phyloP scores from a whole-genome alignment of 2,113 vertebrate species.

The Xyrauchen texanus region DNA sequence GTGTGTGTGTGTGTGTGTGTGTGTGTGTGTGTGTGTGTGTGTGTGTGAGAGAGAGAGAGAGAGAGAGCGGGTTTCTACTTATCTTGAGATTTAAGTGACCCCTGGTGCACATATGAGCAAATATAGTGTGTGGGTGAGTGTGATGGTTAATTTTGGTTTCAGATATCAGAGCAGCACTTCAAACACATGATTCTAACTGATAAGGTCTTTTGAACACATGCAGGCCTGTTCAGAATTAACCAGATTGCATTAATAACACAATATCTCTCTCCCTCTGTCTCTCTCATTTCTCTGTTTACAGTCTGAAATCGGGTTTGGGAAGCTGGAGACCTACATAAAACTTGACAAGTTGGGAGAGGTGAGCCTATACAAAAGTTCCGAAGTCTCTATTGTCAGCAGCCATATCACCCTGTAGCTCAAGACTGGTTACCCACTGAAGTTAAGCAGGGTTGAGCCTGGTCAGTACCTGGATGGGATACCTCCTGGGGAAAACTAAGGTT shows the following conservation, averaged over 20 bases:
- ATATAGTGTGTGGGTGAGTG: background rate
- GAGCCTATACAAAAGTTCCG: background rate
- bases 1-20: background rate
- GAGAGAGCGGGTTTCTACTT: background rate
- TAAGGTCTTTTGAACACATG: conserved; percentile 36
- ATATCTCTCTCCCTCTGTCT: background rate
- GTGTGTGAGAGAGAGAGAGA: conserved; percentile 3
- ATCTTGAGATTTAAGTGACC: conserved; percentile 41
- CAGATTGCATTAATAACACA: conserved; percentile 31
- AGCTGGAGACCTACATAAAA: conserved; percentile 78
- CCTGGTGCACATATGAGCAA: conserved; percentile 35
- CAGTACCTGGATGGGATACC: too few relatives aligned
- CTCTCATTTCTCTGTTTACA: conserved; percentile 43
- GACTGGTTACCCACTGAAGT: too few relatives aligned
- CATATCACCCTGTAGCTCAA: too few relatives aligned
- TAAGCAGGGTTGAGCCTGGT: too few relatives aligned
- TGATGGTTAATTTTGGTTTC: conserved; percentile 33
- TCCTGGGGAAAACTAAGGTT: too few relatives aligned
- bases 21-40: too few relatives aligned
- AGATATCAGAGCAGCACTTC: conserved; percentile 20
- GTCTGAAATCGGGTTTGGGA: conserved; percentile 79
- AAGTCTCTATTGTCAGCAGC: too few relatives aligned
- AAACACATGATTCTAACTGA: conserved; percentile 32
- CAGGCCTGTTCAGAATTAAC: conserved; percentile 7
- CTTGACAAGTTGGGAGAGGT: conserved; percentile 79